Base-by-base conservation (phyloP, 2,113 vertebrate species). In the Talpa occidentalis region DNA sequence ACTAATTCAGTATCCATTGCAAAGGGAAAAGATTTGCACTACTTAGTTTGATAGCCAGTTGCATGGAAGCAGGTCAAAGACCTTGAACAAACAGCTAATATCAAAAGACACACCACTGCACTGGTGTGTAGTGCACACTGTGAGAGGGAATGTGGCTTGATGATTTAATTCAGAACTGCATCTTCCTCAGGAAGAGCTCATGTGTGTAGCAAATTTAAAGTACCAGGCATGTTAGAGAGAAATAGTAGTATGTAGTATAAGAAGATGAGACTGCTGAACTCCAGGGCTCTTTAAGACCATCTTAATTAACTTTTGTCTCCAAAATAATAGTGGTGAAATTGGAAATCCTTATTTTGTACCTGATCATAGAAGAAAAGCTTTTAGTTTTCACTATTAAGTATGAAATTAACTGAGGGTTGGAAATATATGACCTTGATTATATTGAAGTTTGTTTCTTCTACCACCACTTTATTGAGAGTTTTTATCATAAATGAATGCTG, bases 1-100 rank as follows among this genome's bases (percentile, higher is more conserved):
- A 78, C 2, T 14, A 91, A 90, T 79, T 87, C 87, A 77, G 40
- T 35, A 77, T 85, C 76, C 83, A 80, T 62, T 47, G 54, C 47
- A 67, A 93, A 95, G 12, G 73, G n/a, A 89, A 94, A 87, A 14
- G 19, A 74, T 83, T 95, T 83, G 24, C 15, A 78, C 70, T 49
- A 21, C 32, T 40, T 64, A 42, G 9, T 21, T 92, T 93, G 56
- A 83, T 40, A 83, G 40, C 8, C 28, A 44, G 24, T 44, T 86
- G 30, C 44, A n/a, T 82, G 52, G 72, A 87, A 91, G 83, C 60
- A 89, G 30, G 21, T 52, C 16, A 90, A 73, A 86, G 90, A 49
- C 30, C 28, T 26, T 56, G 76, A 83, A 24, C 49, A 87, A 37
- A 19, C 16, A 16, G 16, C 24, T 40, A 52, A 49, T 70, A 52